These are phyloP conservation scores for Leptopilina drosophilae DNA, from an alignment of 2,888 invertebrate species.

Conservation along the genomic window DNA sequence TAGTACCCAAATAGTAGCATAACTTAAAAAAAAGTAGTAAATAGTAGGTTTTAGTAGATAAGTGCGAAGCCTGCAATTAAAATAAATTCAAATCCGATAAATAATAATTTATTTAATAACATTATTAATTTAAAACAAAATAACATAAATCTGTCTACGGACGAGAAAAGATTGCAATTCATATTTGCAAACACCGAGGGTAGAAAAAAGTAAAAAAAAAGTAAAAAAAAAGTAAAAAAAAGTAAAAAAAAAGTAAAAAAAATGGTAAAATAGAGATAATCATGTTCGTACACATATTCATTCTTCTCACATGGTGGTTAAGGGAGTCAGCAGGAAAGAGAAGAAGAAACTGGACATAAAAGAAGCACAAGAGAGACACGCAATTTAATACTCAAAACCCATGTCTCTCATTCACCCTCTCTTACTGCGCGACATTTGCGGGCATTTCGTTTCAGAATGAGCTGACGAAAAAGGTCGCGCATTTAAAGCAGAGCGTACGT, in stretches of 20 bases:
- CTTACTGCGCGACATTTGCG: slow-evolving; percentile 6
- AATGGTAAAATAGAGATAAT: slow-evolving; percentile 59
- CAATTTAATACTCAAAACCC: slow-evolving; percentile 57
- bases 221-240: too few species aligned
- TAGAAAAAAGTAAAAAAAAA: not conserved
- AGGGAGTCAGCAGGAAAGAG: slow-evolving; percentile 38
- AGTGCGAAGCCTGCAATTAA: too few species aligned
- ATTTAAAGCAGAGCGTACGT: slow-evolving; percentile 60
- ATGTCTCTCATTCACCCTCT: slow-evolving; percentile 52
- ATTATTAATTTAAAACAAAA: too few species aligned
- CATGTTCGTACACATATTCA: slow-evolving; percentile 55
- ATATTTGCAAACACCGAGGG: not conserved
- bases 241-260: not conserved
- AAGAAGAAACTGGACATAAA: slow-evolving; percentile 18
- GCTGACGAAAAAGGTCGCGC: slow-evolving; percentile 53
- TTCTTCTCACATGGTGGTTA: slow-evolving; percentile 62
- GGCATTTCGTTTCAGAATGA: slow-evolving; percentile 34
- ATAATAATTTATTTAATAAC: too few species aligned
- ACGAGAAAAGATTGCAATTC: not conserved
- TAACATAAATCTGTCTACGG: too few species aligned
- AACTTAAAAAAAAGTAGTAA: too few species aligned
- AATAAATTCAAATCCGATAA: too few species aligned
- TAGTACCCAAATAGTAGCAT: too few species aligned
- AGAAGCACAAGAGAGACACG: slow-evolving; percentile 41
- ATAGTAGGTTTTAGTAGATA: too few species aligned